Percentiles rank a stretch among this genome's conserved stretches.
Evolutionary conservation across 2,797 vertebrate species (phyloP).

Genomic region (Erpetoichthys calabaricus): DNA sequence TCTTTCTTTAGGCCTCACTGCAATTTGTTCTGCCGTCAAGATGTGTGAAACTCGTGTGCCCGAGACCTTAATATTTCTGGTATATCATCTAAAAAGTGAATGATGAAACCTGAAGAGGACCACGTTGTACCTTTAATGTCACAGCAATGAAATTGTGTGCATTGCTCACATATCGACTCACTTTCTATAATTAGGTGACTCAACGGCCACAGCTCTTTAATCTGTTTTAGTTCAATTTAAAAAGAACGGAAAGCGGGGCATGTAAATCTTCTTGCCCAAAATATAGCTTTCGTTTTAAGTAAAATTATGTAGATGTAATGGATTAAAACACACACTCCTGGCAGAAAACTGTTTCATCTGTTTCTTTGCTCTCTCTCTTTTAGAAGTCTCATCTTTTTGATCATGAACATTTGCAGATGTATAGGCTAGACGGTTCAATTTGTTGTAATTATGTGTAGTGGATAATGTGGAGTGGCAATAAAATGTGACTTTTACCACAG

Average conservation of each 20-base stretch:
- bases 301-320: not conserved
- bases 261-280: not conserved
- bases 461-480: slow-evolving; percentile 7
- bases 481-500: no score
- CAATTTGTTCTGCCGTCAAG: slow-evolving; percentile 2
- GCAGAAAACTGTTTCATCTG: slow-evolving; percentile 2
- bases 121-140: not conserved
- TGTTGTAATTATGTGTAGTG: slow-evolving; percentile 19
- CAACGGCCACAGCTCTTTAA: not conserved
- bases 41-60: not conserved
- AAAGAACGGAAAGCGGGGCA: not conserved
- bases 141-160: slow-evolving; percentile 1
- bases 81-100: not conserved
- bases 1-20: slow-evolving; percentile 1
- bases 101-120: slow-evolving; percentile 3
- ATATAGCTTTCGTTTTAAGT: slow-evolving; percentile 4
- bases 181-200: not conserved
- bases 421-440: slow-evolving; percentile 19
- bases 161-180: not conserved
- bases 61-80: slow-evolving; percentile 1
- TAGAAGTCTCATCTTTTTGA: slow-evolving; percentile 6
- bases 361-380: slow-evolving; percentile 1
- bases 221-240: slow-evolving; percentile 1
- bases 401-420: slow-evolving; percentile 8
- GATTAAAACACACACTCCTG: not conserved